Evolutionary conservation across 2,113 vertebrate genomes (phyloP).

Genomic region (Solea senegalensis): DNA sequence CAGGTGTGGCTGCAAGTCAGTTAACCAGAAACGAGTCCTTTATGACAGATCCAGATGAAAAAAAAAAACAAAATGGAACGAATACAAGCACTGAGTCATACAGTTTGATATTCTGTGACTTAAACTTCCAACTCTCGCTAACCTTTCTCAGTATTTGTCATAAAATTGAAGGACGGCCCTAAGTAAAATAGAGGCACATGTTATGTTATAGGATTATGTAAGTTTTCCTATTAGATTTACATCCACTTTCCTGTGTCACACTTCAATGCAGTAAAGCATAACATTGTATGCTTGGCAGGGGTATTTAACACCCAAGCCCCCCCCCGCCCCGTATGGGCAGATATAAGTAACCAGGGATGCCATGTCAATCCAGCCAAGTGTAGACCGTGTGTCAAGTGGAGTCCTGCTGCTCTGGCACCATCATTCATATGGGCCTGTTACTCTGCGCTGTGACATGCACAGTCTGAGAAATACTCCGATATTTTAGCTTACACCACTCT

Average conservation of each 20-base stretch:
- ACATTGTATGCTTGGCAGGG: constrained; percentile 44
- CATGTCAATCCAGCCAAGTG: constrained; percentile 73
- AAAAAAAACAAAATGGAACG: constrained; percentile 21
- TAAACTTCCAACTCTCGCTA: constrained; percentile 17
- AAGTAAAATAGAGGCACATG: background rate
- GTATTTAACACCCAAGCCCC: constrained; percentile 61
- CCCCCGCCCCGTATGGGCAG: constrained; percentile 44
- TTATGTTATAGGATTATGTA: constrained; percentile 20
- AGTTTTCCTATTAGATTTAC: constrained; percentile 1
- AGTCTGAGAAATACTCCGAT: background rate
- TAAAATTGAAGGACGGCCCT: background rate
- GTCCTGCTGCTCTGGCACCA: constrained; percentile 70
- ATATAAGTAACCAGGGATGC: constrained; percentile 65
- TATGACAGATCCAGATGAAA: constrained; percentile 66
- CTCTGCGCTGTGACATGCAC: constrained; percentile 36
- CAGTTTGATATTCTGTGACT: constrained; percentile 53
- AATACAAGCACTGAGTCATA: constrained; percentile 31
- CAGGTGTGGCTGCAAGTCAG: constrained; percentile 86
- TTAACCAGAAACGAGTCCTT: constrained; percentile 83
- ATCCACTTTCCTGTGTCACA: constrained; percentile 12
- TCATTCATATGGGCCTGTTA: constrained; percentile 66
- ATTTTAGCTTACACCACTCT: background rate
- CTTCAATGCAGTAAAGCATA: constrained; percentile 36
- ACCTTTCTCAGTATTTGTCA: constrained; percentile 1
- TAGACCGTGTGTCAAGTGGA: constrained; percentile 74